Conservation (phyloP, 2,797 vertebrate genomes). For the Catostomus latipinnis region DNA sequence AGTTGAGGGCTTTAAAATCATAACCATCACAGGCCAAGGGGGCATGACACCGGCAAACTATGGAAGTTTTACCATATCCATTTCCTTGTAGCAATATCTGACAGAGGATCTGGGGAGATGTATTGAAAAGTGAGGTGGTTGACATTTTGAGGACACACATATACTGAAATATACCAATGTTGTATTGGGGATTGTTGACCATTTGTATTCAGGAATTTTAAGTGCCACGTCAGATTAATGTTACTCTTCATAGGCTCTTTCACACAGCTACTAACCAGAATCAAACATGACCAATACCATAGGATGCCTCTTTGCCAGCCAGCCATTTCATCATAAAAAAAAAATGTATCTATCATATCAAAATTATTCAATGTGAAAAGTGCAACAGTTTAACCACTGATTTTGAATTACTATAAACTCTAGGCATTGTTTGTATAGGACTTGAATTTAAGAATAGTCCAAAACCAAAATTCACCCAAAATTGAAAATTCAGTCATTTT, state of each 20-base stretch:
- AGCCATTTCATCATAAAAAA: too few species aligned
- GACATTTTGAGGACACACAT: too few species aligned
- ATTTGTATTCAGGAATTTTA: background rate
- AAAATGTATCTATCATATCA: too few species aligned
- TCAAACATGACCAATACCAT: background rate
- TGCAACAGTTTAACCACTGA: too few species aligned
- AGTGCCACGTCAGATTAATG: background rate
- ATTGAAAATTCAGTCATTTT: too few species aligned
- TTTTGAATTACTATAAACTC: background rate
- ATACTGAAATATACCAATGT: background rate
- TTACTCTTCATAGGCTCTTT: too few species aligned
- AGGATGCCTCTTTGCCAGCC: background rate
- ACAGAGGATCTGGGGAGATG: too few species aligned
- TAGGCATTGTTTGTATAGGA: too few species aligned
- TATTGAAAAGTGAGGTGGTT: too few species aligned
- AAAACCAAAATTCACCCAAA: too few species aligned
- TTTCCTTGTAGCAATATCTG: slow-evolving; percentile 26
- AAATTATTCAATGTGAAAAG: too few species aligned
- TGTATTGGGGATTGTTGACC: background rate
- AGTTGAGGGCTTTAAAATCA: background rate
- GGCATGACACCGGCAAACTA: slow-evolving; percentile 10
- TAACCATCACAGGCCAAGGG: background rate
- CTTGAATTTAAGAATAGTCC: background rate
- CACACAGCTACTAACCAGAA: background rate
- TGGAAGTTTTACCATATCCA: background rate